phyloP scores from a whole-genome alignment of 2,797 vertebrate species.

The Takifugu rubripes region DNA sequence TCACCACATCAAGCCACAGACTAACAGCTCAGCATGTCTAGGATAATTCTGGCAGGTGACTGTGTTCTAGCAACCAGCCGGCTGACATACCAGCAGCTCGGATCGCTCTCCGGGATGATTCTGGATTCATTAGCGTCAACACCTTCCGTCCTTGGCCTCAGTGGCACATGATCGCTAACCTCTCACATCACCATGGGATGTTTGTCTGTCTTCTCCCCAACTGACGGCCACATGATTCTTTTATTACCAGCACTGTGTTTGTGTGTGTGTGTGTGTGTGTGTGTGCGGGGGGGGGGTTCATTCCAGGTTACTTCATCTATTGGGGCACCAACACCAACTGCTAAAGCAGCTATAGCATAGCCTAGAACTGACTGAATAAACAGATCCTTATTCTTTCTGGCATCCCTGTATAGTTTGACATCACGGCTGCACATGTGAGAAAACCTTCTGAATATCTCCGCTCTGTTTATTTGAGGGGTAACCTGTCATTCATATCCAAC shows the following conservation, averaged over 20 bases:
- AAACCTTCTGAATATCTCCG: too few relatives aligned
- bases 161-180: slow-evolving; percentile 22
- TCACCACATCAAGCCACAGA: slow-evolving; percentile 42
- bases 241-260: not conserved
- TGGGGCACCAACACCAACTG: too few relatives aligned
- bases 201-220: slow-evolving; percentile 12
- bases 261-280: too few relatives aligned
- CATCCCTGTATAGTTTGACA: too few relatives aligned
- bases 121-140: slow-evolving; percentile 51
- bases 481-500: slow-evolving; percentile 18
- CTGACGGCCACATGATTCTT: slow-evolving; percentile 7
- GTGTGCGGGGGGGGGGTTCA: too few relatives aligned
- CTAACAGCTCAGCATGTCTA: slow-evolving; percentile 47
- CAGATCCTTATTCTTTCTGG: too few relatives aligned
- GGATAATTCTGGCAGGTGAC: slow-evolving; percentile 39
- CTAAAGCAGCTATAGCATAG: too few relatives aligned
- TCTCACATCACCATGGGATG: slow-evolving; percentile 14
- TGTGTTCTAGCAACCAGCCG: slow-evolving; percentile 34
- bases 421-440: too few relatives aligned
- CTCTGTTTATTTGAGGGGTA: too few relatives aligned
- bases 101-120: slow-evolving; percentile 55
- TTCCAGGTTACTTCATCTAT: too few relatives aligned
- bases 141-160: slow-evolving; percentile 17
- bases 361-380: too few relatives aligned
- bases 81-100: slow-evolving; percentile 33